These are phyloP conservation scores for Cheilosia impressa DNA, from an alignment of 2,888 invertebrate genomes.

Conservation along the genomic window DNA sequence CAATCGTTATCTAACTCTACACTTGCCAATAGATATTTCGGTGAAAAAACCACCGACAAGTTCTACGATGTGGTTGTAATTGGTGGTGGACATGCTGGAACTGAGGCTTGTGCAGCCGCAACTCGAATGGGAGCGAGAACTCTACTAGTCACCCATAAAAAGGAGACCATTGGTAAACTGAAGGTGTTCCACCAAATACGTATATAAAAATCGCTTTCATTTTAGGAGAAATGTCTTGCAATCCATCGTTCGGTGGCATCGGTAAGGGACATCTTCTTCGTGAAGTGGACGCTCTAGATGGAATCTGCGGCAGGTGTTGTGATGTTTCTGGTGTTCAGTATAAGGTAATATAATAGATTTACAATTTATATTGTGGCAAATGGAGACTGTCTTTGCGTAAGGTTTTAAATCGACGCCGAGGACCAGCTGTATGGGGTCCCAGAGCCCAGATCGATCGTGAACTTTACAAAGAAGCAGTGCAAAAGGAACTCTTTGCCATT, in stretches of 20 bases:
- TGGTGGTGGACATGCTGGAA: conserved; percentile 96
- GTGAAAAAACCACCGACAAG: conserved; percentile 22
- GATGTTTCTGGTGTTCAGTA: conserved; percentile 92
- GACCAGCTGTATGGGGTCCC: conserved; percentile 95
- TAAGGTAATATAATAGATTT: conserved; percentile 84
- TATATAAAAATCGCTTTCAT: conserved; percentile 43
- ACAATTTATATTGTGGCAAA: neutral
- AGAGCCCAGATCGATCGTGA: conserved; percentile 94
- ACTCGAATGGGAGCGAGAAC: conserved; percentile 92
- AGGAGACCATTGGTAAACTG: conserved; percentile 89
- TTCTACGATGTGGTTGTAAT: conserved; percentile 90
- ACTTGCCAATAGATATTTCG: conserved; percentile 50
- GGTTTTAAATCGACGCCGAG: conserved; percentile 91
- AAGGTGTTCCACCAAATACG: conserved; percentile 16
- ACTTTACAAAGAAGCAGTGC: conserved; percentile 91
- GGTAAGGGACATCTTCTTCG: conserved; percentile 95
- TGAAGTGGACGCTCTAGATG: conserved; percentile 95
- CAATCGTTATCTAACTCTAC: neutral
- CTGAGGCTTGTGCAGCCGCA: conserved; percentile 93
- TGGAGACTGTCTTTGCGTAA: conserved; percentile 73
- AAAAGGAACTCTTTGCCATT: conserved; percentile 88
- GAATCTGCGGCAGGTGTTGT: conserved; percentile 91
- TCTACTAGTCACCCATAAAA: conserved; percentile 92
- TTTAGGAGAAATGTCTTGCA: conserved; percentile 95
- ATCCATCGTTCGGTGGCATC: conserved; percentile 96